These are phyloP conservation scores for Lycia hirtaria DNA, from an alignment of 2,888 invertebrate species.

Conservation along the genomic window DNA sequence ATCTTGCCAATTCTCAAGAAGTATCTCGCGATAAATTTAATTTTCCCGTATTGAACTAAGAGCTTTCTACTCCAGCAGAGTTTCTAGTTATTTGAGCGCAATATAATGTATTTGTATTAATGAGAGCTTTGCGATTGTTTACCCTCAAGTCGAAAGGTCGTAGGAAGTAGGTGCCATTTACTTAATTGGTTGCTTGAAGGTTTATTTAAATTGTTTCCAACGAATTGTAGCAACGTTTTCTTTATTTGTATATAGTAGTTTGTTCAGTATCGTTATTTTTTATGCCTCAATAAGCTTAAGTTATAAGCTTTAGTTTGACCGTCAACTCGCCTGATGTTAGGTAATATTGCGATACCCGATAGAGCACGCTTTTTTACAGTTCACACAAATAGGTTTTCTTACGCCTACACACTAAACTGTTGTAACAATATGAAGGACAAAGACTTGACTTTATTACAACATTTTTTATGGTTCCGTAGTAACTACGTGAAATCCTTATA, in stretches of 20 bases:
- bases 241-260: background rate
- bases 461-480: no score
- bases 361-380: no score
- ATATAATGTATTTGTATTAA: conserved; percentile 19
- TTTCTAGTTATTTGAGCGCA: conserved; percentile 22
- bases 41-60: conserved; percentile 13
- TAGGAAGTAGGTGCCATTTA: conserved; percentile 9
- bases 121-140: conserved; percentile 18
- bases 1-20: conserved; percentile 8
- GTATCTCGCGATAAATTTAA: conserved; percentile 11
- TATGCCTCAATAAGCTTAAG: background rate
- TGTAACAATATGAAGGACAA: no score
- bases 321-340: no score
- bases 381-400: no score
- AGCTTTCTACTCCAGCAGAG: conserved; percentile 13
- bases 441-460: no score
- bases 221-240: conserved; percentile 15
- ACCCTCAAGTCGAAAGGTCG: conserved; percentile 8
- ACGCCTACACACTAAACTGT: no score
- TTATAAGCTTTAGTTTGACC: background rate
- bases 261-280: background rate
- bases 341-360: no score
- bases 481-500: no score
- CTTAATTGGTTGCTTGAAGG: conserved; percentile 17
- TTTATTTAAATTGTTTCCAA: conserved; percentile 11